Evolutionary conservation across 2,888 invertebrate species (phyloP), one percentile per base, ranked within the genome.

Genomic region (Plebejus melissa): DNA sequence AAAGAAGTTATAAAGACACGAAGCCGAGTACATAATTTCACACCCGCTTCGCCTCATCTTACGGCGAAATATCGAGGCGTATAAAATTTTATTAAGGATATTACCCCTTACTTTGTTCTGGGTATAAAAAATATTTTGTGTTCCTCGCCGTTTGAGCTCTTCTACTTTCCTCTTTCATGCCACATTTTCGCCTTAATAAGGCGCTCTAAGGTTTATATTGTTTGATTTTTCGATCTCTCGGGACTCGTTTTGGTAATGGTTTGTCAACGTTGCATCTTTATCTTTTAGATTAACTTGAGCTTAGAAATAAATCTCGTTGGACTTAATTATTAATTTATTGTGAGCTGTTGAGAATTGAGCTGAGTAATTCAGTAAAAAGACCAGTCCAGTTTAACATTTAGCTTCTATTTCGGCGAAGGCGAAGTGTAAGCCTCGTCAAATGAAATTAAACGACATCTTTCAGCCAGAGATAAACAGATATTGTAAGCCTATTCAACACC

Each of bases 81-180:
- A 90, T 92, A 90, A 93, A 92, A 93, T 92, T 91, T 93, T 93
- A 92, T 93, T 90, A 91, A 86, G 81, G 82, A 81, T 90, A 87
- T 90, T 89, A 92, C 90, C 89, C 88, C 88, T 76, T 89, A 86
- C 87, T 83, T 85, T 85, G 86, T 85, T 87, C 87, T 83, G 83
- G 85, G 85, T 89, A 88, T 88, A 91, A 90, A 91, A 88, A 91
- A 90, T 89, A 83, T 87, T 87, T 87, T 86, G 85, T 84, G 81
- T 84, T 82, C 81, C 82, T 83, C 85, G 85, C 85, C 83, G 82
- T 80, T 80, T 78, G 80, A 79, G 80, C 79, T 83, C 84, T 86
- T 86, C 85, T 84, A 82, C 84, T 83, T 83, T 84, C 82, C 86
- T 83, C 87, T 90, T 87, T 88, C 90, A 91, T 89, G 88, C 86